Evolutionary conservation across 2,797 vertebrate species (phyloP), one percentile per base, ranked within the genome.

Genomic region (Dicrostonyx torquatus): DNA sequence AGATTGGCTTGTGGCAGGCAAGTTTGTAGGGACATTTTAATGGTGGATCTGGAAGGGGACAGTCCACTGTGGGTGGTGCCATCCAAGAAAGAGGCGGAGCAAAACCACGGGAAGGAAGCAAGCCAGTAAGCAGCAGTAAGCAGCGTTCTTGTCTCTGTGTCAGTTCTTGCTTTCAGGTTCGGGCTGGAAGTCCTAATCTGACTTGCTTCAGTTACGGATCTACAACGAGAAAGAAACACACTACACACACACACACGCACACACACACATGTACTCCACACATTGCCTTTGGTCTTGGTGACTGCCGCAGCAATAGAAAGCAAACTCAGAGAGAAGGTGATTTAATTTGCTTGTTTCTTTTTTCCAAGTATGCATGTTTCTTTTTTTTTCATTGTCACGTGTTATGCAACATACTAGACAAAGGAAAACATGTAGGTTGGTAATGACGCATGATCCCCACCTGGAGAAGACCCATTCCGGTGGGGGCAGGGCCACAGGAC

Each of bases 391-490:
- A 17, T 43, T 62, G 79, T 43, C 18, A 62, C 62, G 6, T 62
- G 9, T 20, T 29, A 3, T 62, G 1, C 58, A 62, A 31, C 40
- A 37, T 14, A 31, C 14, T 62, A 17, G n/a, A 68, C 12, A 62
- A 34, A 87, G 13, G 6, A 5, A 34, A 17, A 24, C 6, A 5
- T 14, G 12, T 2, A 1, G 11, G 0, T 12, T 18, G 34, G 26
- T 14, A n/a, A n/a, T 4, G 29, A 31, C 3, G 3, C 2, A 6
- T 5, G 55, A 34, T 0, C 31, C 84, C 37, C 1, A 26, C 31
- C 48, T 84, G 10, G 4, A 10, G 40, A 43, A 48, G 68, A 20
- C 43, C 24, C 24, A 24, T 8, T 80, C n/a, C 7, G 31, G 26
- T 1, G 0, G 45, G n/a, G 24, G 22, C 7, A 50, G 10, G 10